Base-by-base conservation (phyloP, 1,140 invertebrate species). In the Drosophila elegans region DNA sequence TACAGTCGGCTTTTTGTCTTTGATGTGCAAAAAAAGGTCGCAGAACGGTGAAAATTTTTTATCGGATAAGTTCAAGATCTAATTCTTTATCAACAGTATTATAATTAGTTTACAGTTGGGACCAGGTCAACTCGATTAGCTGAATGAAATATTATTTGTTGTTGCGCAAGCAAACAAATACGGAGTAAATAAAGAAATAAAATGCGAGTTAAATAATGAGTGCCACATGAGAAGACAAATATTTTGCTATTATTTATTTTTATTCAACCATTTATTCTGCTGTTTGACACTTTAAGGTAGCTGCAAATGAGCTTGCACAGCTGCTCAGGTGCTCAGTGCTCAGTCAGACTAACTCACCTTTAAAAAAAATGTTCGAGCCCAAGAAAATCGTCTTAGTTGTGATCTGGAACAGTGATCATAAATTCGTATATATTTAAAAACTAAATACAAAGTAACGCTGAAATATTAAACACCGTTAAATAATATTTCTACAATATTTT, bases 271-370 rank as follows among this genome's bases (percentile, higher is more conserved):
- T 45, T 64, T 64, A 63, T 21, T 52, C 49, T 45, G 13, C 32
- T 21, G 25, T 66, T 57, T 57, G 68, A 49, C 44, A 44, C 49
- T 57, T 71, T 49, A 49, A 72, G 68, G 52, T 49, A 49, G 54
- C 79, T 52, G 57, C 80, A 82, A 82, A 82, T 82, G 46, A 82
- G 79, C 80, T 82, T 82, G 74, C 74, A 83, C 79, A 82, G 79
- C 80, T 82, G 79, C 61, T 38, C 42, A 48, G 53, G n/a, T 71
- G 66, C 45, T 41, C 25, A 34, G 4, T 27, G 55, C 12, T 29
- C 32, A 66, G 3, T 61, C 16, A 48, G 41, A 27, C 16, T 34
- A 13, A 13, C 10, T 44, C 49, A 44, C 27, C 52, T 32, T 21
- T 13, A 16, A 3, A 13, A 27, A 36, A 46, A 21, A 49, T n/a